These are phyloP conservation scores for Drosophila nigritarsus DNA, from an alignment of 2,888 invertebrate genomes.

Conservation along the genomic window DNA sequence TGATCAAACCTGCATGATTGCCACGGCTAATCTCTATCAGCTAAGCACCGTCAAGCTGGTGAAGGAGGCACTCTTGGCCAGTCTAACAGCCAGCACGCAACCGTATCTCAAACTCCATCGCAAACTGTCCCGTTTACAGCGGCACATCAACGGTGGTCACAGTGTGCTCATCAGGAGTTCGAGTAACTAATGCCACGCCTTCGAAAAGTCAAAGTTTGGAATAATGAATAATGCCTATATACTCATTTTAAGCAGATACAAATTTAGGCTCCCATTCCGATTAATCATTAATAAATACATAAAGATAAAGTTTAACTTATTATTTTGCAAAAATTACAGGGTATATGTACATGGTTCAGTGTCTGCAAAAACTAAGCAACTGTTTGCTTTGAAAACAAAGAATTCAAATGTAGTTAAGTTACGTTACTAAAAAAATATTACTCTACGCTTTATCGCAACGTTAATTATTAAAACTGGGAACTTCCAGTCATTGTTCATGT, in stretches of 20 bases:
- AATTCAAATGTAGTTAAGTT: not conserved
- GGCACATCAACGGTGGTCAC: conserved; percentile 44
- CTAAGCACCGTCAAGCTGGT: conserved; percentile 56
- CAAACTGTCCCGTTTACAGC: conserved; percentile 52
- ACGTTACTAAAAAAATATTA: not conserved
- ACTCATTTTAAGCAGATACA: not conserved
- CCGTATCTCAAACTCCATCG: conserved; percentile 53
- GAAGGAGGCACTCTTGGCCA: conserved; percentile 26
- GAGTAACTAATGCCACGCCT: conserved; percentile 18
- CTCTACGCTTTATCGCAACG: not conserved
- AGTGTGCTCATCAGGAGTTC: conserved; percentile 21
- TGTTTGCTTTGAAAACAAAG: not conserved
- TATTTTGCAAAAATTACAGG: not conserved
- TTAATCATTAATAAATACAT: not conserved
- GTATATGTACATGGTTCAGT: not conserved
- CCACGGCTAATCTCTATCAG: conserved; percentile 57
- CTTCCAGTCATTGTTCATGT: conserved; percentile 18
- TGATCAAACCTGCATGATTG: conserved; percentile 52
- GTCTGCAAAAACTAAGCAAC: not conserved
- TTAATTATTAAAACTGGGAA: not conserved
- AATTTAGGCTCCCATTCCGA: not conserved
- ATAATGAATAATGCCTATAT: not conserved
- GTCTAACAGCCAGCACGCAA: conserved; percentile 29
- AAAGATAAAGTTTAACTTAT: not conserved
- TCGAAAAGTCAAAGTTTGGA: conserved; percentile 5